Evolutionary conservation across 2,888 invertebrate genomes (phyloP), one percentile per base, ranked within the genome.

Genomic region (Lomographa bimaculata): DNA sequence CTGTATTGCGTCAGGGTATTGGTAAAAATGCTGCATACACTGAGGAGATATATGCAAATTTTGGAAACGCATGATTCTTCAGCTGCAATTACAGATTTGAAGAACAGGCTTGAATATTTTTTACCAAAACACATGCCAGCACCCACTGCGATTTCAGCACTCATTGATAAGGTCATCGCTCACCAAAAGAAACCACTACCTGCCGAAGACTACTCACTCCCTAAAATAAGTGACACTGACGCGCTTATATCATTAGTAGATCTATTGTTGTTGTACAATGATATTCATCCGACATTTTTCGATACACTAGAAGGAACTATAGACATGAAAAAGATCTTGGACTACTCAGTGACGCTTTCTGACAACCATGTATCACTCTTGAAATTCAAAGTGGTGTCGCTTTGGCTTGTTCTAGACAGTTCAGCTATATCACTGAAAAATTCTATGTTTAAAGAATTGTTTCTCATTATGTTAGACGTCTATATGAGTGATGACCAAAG

Each of bases 401-500:
- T 90, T 2, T 85, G 89, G 83, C 52, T 79, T 36, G 90, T 52
- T 39, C 73, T 74, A 42, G 90, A 91, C 32, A 89, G 85, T 25
- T 81, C 89, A 6, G 83, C 89, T 0, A 72, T 92, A 39, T 86
- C 91, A n/a, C 64, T 91, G 0, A 79, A 81, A 36, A 89, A 90
- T 51, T 55, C 81, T 5, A 81, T 91, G 57, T 92, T 92, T 39
- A 85, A 84, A 54, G 87, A 90, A 11, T 76, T 92, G 1, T 79
- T 92, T 30, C 73, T 79, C 1, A 91, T 91, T 2, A 91, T 92
- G 69, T 65, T 91, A 12, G 90, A 90, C 53, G 90, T 91, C 1
- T 92, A 90, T 43, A 79, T 77, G 38, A 76, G 64, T 11, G 75
- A 81, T 0, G 65, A 64, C 14, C 77, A 74, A 19, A 54, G 67